Base-by-base conservation (phyloP, 2,888 invertebrate species). In the Pyralis farinalis region DNA sequence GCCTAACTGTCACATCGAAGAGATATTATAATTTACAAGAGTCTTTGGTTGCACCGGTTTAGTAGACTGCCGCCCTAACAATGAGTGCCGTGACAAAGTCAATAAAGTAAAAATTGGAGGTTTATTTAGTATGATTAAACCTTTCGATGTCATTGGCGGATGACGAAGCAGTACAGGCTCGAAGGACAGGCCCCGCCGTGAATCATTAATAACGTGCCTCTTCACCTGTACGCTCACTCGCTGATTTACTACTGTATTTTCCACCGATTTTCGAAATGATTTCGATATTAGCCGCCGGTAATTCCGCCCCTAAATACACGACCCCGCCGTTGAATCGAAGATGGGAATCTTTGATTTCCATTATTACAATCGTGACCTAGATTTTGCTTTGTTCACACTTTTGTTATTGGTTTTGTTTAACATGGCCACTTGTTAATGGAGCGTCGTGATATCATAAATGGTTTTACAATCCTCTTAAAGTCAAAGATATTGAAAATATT, bases 201-300 rank as follows among this genome's bases (percentile, higher is more conserved):
- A 69, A 68, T 65, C 69, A 73, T 82, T 74, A 77, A 78, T 82
- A 72, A 76, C 71, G 59, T 57, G 44, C 48, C 43, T 35, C 47
- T n/a, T 68, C 81, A 82, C 73, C 77, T 79, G 79, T 58, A 63
- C 47, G 58, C 55, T 71, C 68, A 51, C 65, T 48, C 16, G 37
- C 40, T 49, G 55, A 53, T 54, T 58, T 65, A 71, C 65, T 50
- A 63, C 37, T 40, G 58, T 52, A 46, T 43, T 48, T 41, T 43
- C 36, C 28, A 40, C 36, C 29, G 32, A 35, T 40, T 29, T 39
- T 42, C 32, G 37, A 39, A 41, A 42, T 43, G 40, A 43, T 37
- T 36, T 6, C 27, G 12, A 20, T 39, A 39, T 39, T 28, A 39
- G 39, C 33, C 7, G 9, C 9, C 33, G 32, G 32, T 39, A 39